phyloP scores from a whole-genome alignment of 1,140 invertebrate species.

The Archivesica marissinica region DNA sequence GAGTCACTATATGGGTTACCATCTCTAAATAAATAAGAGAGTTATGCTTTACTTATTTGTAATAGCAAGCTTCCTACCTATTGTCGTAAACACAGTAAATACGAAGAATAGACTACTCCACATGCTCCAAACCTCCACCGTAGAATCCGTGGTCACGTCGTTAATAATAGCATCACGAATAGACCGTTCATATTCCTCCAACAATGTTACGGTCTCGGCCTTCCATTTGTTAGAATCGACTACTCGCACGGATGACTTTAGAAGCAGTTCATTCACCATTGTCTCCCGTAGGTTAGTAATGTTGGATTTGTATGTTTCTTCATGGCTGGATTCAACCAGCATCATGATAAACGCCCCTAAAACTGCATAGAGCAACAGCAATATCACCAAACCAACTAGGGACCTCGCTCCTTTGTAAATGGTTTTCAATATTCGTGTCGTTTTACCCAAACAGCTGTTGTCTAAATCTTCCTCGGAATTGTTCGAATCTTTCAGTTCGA shows the following conservation, averaged over 20 bases:
- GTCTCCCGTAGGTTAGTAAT: slow-evolving; percentile 3
- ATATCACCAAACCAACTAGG: background rate
- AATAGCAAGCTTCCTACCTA: slow-evolving; percentile 48
- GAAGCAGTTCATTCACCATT: background rate
- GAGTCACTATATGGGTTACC: too few species aligned
- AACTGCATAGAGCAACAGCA: slow-evolving; percentile 21
- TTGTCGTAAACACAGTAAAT: slow-evolving; percentile 66
- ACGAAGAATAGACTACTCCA: slow-evolving; percentile 63
- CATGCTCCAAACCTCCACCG: slow-evolving; percentile 81
- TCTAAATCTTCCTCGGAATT: background rate
- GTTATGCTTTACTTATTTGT: too few species aligned
- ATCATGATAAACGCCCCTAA: slow-evolving; percentile 28
- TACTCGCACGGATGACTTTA: background rate
- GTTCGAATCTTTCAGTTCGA: background rate
- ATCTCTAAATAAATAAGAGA: too few species aligned
- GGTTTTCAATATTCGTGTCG: background rate
- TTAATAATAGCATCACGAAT: slow-evolving; percentile 17
- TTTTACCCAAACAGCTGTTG: slow-evolving; percentile 13
- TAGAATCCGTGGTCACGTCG: slow-evolving; percentile 15
- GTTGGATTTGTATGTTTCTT: slow-evolving; percentile 39
- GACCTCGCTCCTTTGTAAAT: slow-evolving; percentile 36
- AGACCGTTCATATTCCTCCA: slow-evolving; percentile 10
- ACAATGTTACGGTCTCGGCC: background rate
- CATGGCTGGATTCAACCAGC: slow-evolving; percentile 30
- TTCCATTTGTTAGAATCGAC: background rate